phyloP scores from a whole-genome alignment of 2,888 invertebrate genomes.

The Ligdia adustata region DNA sequence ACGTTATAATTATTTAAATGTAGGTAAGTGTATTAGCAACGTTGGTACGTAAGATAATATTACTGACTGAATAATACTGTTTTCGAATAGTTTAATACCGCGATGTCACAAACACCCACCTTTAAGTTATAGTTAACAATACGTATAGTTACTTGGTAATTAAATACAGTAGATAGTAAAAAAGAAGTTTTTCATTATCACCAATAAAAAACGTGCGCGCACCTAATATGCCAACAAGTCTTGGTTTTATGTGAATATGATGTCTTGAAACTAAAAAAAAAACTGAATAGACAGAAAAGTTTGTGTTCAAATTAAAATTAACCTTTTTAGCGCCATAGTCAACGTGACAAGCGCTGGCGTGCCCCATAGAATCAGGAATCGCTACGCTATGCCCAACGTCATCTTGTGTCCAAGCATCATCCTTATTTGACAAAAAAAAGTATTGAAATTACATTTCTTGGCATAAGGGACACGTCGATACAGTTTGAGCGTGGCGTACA shows the following conservation, averaged over 20 bases:
- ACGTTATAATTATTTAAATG: slow-evolving; percentile 67
- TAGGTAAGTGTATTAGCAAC: slow-evolving; percentile 84
- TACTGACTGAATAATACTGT: slow-evolving; percentile 83
- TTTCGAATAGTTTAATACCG: slow-evolving; percentile 67
- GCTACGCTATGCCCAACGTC: no score
- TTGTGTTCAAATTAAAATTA: no score
- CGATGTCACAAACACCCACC: slow-evolving; percentile 59
- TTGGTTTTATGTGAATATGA: slow-evolving; percentile 14
- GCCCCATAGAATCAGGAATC: no score
- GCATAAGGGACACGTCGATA: no score
- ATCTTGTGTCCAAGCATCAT: no score
- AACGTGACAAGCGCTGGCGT: no score
- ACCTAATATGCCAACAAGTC: slow-evolving; percentile 60
- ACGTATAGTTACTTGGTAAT: slow-evolving; percentile 49
- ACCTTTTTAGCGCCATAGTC: no score
- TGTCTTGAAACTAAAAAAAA: slow-evolving; percentile 1
- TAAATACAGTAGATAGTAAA: slow-evolving; percentile 68
- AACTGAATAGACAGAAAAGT: no score
- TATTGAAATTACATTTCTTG: no score
- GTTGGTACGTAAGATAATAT: slow-evolving; percentile 83
- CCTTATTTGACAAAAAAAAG: no score
- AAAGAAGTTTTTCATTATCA: slow-evolving; percentile 54
- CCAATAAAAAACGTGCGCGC: slow-evolving; percentile 73
- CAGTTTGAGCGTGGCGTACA: no score
- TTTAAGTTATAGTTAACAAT: slow-evolving; percentile 33